phyloP scores from a whole-genome alignment of 2,113 vertebrate species.

The Chloropsis cyanopogon region DNA sequence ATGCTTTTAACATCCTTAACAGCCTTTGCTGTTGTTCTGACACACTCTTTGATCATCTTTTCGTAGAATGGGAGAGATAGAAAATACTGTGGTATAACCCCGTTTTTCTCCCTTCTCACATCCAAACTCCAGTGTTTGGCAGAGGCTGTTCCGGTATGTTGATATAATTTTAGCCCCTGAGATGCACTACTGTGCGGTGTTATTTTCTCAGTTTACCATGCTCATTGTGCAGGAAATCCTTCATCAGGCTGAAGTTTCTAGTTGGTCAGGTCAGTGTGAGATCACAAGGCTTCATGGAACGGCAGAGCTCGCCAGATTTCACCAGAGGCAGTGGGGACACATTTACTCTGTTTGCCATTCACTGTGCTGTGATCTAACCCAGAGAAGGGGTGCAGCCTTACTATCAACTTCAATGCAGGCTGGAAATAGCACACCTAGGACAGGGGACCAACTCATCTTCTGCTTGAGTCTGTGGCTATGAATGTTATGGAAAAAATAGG shows the following conservation, averaged over 20 bases:
- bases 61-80: not conserved
- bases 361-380: not conserved
- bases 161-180: not conserved
- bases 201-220: not conserved
- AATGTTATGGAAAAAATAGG: not conserved
- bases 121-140: not conserved
- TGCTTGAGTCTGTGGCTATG: not conserved
- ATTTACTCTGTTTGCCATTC: not conserved
- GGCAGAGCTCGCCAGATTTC: not conserved
- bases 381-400: not conserved
- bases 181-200: not conserved
- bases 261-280: not conserved
- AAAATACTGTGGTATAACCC: not conserved
- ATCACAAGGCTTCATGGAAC: not conserved
- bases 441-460: fast-evolving
- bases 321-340: not conserved
- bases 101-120: not conserved
- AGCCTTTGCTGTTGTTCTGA: not conserved
- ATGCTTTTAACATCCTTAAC: not conserved
- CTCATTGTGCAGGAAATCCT: not conserved
- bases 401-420: not conserved
- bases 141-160: not conserved
- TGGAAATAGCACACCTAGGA: not conserved
- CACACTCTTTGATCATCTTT: not conserved
- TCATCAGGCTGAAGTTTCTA: not conserved